Evolutionary conservation across 2,113 vertebrate genomes (phyloP), one percentile per base, ranked within the genome.

Genomic region (Athene cunicularia): DNA sequence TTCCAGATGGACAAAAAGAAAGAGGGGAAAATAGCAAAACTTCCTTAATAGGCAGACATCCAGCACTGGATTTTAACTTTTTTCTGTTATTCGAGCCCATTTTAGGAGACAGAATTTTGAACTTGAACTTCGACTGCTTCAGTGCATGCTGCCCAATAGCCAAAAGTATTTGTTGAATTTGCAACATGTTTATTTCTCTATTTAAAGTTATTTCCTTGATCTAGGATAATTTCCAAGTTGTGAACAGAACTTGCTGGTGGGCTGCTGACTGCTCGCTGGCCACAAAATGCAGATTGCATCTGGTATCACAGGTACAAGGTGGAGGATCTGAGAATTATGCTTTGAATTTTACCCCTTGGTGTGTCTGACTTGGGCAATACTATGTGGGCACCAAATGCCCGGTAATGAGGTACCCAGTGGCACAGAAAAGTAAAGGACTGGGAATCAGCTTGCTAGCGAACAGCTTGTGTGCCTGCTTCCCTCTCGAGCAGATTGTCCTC

Each of bases 191-290:
- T 80, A 45, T 77, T 94, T 93, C 80, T 68, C 52, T 23, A 52
- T 52, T 86, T 47, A 47, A 86, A 71, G 5, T 12, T 17, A 24
- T 14, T 37, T 19, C 37, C 30, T 45, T 58, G 10, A 14, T 30
- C 20, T 74, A 63, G 21, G 27, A 62, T 2, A 2, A 15, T 41
- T 80, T 86, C 22, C 67, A 35, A 37, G 8, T 22, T 33, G 33
- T 23, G 14, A 85, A 59, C 20, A 71, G 33, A 27, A 39, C 12
- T 59, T 55, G 18, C 27, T 50, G 13, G 15, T 62, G 15, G 41
- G 32, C 12, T 11, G 24, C 35, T 1, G 2, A 30, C 11, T 0
- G 1, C 32, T 2, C 0, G 6, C 64, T 64, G 30, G 9, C 12
- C 37, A 58, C 33, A 80, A 93, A 83, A 76, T 9, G 12, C 27